Evolutionary conservation across 2,888 invertebrate species (phyloP).

Genomic region (Torymus tubicola): DNA sequence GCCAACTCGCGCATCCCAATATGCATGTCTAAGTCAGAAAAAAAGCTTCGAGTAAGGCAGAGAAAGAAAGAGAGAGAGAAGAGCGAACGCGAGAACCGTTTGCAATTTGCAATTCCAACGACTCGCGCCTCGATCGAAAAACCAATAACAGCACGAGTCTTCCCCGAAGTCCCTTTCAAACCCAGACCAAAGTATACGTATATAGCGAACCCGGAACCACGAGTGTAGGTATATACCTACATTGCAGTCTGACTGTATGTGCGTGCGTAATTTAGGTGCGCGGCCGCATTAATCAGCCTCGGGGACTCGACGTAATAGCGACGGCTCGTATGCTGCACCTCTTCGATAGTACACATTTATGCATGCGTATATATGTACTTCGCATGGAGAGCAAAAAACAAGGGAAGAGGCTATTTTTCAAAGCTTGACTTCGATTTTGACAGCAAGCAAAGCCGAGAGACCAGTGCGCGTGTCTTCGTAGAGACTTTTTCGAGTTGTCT

Average conservation of each 20-base stretch:
- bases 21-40: too few relatives aligned
- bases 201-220: conserved; percentile 7
- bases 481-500: too few relatives aligned
- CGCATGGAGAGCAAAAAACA: background rate
- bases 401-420: conserved; percentile 67
- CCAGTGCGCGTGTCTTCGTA: too few relatives aligned
- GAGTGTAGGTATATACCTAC: background rate
- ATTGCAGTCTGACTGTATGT: background rate
- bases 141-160: conserved; percentile 6
- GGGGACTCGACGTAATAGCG: conserved; percentile 8
- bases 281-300: conserved; percentile 37
- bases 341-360: too few relatives aligned
- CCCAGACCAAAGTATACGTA: background rate
- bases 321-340: background rate
- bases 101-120: conserved; percentile 39
- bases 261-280: conserved; percentile 33
- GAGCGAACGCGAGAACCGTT: too few relatives aligned
- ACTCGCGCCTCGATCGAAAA: background rate
- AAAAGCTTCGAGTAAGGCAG: too few relatives aligned
- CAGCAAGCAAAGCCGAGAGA: conserved; percentile 45
- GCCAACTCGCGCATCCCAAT: too few relatives aligned
- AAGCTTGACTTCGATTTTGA: conserved; percentile 70
- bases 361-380: too few relatives aligned
- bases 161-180: conserved; percentile 10
- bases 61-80: too few relatives aligned